Evolutionary conservation across 2,113 vertebrate species (phyloP).

Genomic region (Odocoileus hemionus): DNA sequence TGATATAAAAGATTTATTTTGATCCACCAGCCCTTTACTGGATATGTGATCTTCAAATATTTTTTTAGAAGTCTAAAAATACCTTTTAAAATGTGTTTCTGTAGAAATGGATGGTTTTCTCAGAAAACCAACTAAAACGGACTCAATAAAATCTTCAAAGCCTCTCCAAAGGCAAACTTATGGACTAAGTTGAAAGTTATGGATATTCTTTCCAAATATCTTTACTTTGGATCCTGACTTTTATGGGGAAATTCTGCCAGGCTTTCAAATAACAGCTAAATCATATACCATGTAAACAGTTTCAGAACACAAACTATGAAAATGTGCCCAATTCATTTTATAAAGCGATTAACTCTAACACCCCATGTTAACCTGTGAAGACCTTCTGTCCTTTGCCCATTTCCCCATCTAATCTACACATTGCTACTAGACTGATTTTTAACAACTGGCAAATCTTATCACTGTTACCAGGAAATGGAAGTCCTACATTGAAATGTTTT

Average conservation of each 20-base stretch:
- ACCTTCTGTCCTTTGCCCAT: neutral
- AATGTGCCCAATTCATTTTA: neutral
- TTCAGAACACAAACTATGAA: neutral
- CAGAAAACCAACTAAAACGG: neutral
- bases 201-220: neutral
- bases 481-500: neutral
- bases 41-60: neutral
- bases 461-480: neutral
- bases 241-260: neutral
- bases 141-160: neutral
- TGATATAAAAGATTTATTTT: neutral
- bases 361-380: neutral
- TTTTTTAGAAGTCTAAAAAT: neutral
- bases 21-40: neutral
- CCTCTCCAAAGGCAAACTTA: neutral
- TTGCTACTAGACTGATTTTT: neutral
- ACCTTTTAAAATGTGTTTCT: neutral
- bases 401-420: neutral
- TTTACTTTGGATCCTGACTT: neutral
- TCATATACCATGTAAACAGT: neutral
- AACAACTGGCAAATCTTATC: neutral
- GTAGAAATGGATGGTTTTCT: neutral
- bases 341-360: neutral
- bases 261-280: neutral
- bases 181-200: neutral